Base-by-base conservation (phyloP, 2,797 vertebrate genomes). In the Vireo griseus region DNA sequence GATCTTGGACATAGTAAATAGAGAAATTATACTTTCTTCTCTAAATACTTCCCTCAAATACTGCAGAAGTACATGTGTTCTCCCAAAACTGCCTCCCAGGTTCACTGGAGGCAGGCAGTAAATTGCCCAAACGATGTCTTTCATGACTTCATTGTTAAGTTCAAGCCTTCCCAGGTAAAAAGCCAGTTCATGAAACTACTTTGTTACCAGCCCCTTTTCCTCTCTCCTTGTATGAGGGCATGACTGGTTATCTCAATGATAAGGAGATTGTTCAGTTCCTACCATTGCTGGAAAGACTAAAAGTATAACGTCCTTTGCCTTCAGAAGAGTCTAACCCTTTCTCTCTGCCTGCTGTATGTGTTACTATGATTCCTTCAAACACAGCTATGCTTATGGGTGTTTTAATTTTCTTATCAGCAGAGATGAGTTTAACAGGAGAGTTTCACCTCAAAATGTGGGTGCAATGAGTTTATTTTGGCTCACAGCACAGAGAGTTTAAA, bases 381-480 rank as follows among this genome's bases (percentile, higher is more conserved):
- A 26, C 48, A 76, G 69, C 35, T 35, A 37, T 58, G 24, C 31
- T 78, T 51, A 47, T 31, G 66, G 68, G 73, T 84, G 33, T 86
- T 88, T 90, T 79, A 25, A 54, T 79, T 63, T 90, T 90, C 61
- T 52, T 62, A 55, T 24, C 59, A 57, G 62, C 59, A 95, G 42
- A 89, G 74, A 40, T 63, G 72, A 84, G 68, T 84, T 75, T 92
- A 92, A 72, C 39, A 82, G 55, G 52, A 89, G 83, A 88, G 58
- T 92, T 95, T 91, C 77, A 79, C 42, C 93, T 96, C 80, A 50
- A 84, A 94, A 75, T 81, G 54, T 44, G 95, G 79, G 65, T 90
- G 88, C 88, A 80, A 78, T 95, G 95, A 86, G 85, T 96, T 96
- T 97, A 75, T 92, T 96, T 96, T 96, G 96, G 96, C 96, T 95